Evolutionary conservation across 37 sponge, comb jelly and placozoan genomes (phyloP), one percentile per base, ranked within the genome.

Genomic region (Chondrilla cf. caribensis): DNA sequence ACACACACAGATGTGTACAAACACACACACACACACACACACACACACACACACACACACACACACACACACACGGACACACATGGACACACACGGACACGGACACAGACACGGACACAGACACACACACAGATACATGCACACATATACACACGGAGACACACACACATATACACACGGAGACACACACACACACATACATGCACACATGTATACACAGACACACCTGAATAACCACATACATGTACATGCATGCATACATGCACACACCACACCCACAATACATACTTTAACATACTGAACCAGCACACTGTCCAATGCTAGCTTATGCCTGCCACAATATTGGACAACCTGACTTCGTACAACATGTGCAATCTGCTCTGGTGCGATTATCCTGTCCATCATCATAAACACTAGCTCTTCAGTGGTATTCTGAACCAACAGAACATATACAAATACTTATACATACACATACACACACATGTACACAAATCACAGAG

Each of bases 241-340:
- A 72, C 75, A 72, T 31, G 29, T 38, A 72, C 75, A 72, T 38
- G 26, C 75, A 72, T 31, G 29, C 75, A 72, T 38, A 38, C 33
- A 79, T 11, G 47, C 38, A 72, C 24, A 58, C 39, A 66, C 78
- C 31, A 81, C 78, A 79, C 66, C 29, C 22, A 24, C 5, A 0
- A 11, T 55, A 18, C 54, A 43, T 39, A 91, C 91, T 82, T 87
- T 91, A 35, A 91, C 51, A 59, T 91, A 91, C 37, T 81, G 55
- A 3, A 91, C 58, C 24, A 91, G 77, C 19, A 82, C 73, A 35
- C n/a, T 7, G 44, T 91, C 88, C 2, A 88, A 25, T 2, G 40
- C 21, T 1, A 86, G 54, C 29, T 51, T 54, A 58, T 88, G 80
- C 21, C 58, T 44, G 22, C 58, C 31, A 4, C 82, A 82, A 73